Evolutionary conservation across 1,140 invertebrate genomes (phyloP), one percentile per base, ranked within the genome.

Genomic region (Lucilia sericata): DNA sequence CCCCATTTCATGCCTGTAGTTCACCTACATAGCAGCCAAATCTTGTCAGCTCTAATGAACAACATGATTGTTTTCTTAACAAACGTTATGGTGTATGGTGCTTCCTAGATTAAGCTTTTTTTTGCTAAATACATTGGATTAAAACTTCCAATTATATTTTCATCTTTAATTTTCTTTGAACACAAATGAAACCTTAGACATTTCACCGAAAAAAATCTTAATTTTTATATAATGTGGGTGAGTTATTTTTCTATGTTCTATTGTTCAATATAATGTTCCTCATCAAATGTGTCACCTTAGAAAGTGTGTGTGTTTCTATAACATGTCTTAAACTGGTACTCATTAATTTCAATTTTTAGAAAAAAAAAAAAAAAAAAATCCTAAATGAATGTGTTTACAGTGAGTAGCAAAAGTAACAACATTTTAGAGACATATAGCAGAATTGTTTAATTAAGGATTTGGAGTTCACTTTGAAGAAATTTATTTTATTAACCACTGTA

Each of bases 141-240:
- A 70, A 70, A 21, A 70, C 60, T 70, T 70, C 8, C n/a, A 10
- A 70, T 21, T 70, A 70, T 12, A 21, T 12, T 5, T 21, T 70
- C 21, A 12, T 21, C 19, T 70, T 70, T 25, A 70, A 70, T 70
- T 70, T 70, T 10, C 65, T 70, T 70, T 21, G 65, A 70, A 70
- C 65, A 70, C n/a, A 21, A 70, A 17, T 70, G 65, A 70, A 70
- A 70, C 65, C 65, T 70, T 70, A 70, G 65, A 70, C 65, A 25
- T 70, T 55, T n/a, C 55, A 17, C 55, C n/a, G n/a, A 70, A 21
- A 70, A 70, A 70, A 70, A 25, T 21, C 65, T 70, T 70, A 70
- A 70, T 70, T 70, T 70, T 25, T 10, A 70, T 70, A 19, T 70
- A 70, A 70, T 70, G 65, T 25, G 65, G 65, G 65, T 70, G 21